phyloP scores from a whole-genome alignment of 2,113 vertebrate genomes.

The Ramphastos sulfuratus region DNA sequence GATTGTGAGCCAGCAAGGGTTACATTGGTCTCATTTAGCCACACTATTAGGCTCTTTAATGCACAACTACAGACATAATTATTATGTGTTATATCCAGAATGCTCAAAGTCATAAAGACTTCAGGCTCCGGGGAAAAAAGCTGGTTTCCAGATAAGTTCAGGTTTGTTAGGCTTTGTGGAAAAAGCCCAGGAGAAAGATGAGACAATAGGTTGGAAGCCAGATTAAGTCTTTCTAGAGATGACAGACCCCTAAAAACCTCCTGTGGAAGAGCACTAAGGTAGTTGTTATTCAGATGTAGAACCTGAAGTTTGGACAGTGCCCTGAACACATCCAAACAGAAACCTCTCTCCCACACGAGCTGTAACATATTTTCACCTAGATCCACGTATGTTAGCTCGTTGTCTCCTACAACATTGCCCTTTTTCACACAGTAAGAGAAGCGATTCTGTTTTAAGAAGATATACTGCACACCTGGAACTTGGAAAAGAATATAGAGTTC shows the following conservation, averaged over 20 bases:
- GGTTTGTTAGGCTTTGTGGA: conserved; percentile 73
- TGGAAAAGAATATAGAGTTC: conserved; percentile 72
- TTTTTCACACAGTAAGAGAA: conserved; percentile 73
- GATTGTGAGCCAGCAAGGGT: conserved; percentile 49
- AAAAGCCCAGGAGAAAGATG: conserved; percentile 73
- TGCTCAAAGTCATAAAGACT: conserved; percentile 71
- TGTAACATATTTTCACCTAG: conserved; percentile 83
- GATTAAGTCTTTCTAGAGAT: conserved; percentile 76
- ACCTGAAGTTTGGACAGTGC: conserved; percentile 70
- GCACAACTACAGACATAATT: conserved; percentile 83
- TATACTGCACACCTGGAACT: conserved; percentile 49
- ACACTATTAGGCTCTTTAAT: conserved; percentile 75
- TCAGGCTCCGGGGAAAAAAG: conserved; percentile 80
- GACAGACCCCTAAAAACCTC: conserved; percentile 79
- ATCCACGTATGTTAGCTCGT: conserved; percentile 76
- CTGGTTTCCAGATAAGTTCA: conserved; percentile 82
- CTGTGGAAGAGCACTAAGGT: conserved; percentile 77
- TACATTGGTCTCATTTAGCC: conserved; percentile 81
- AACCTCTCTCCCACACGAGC: conserved; percentile 75
- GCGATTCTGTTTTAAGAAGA: conserved; percentile 77
- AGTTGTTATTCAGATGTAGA: conserved; percentile 80
- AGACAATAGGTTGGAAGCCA: conserved; percentile 81
- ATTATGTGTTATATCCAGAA: conserved; percentile 78
- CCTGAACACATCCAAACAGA: conserved; percentile 83
- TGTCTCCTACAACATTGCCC: background rate